Evolutionary conservation across 1,140 invertebrate species (phyloP).

Genomic region (Portunus trituberculatus): DNA sequence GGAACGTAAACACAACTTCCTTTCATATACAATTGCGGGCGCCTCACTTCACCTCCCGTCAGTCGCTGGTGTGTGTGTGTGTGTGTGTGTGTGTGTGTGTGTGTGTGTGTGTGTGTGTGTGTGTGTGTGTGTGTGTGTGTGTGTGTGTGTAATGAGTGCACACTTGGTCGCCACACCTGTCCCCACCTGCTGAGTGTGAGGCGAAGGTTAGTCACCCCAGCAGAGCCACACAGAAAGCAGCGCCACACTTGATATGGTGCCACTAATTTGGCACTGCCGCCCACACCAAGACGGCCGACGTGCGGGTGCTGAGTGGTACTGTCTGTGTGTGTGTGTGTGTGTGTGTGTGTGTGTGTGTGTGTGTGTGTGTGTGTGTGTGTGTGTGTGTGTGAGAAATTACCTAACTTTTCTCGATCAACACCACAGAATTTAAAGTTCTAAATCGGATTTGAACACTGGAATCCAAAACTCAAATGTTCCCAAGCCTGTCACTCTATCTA

Average conservation of each 20-base stretch:
- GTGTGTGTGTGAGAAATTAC: no score
- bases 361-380: not conserved
- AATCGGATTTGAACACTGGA: no score
- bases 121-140: no score
- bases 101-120: no score
- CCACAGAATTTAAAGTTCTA: no score
- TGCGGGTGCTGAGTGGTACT: not conserved
- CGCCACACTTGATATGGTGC: not conserved
- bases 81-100: no score
- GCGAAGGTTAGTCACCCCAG: not conserved
- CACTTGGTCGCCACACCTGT: not conserved
- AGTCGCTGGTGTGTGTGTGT: no score
- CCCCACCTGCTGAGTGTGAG: not conserved
- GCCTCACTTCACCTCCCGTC: not conserved
- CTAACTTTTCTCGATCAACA: no score
- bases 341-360: slow-evolving; percentile 18
- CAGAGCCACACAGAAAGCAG: not conserved
- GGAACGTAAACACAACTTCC: not conserved
- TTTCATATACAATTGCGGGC: not conserved
- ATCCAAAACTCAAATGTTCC: not conserved
- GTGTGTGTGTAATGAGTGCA: not conserved
- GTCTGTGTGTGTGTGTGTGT: slow-evolving; percentile 6
- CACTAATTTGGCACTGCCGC: not conserved
- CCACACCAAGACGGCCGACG: not conserved
- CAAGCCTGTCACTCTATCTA: not conserved